Base-by-base conservation (phyloP, 2,888 invertebrate genomes). In the Pseudoips prasinana region DNA sequence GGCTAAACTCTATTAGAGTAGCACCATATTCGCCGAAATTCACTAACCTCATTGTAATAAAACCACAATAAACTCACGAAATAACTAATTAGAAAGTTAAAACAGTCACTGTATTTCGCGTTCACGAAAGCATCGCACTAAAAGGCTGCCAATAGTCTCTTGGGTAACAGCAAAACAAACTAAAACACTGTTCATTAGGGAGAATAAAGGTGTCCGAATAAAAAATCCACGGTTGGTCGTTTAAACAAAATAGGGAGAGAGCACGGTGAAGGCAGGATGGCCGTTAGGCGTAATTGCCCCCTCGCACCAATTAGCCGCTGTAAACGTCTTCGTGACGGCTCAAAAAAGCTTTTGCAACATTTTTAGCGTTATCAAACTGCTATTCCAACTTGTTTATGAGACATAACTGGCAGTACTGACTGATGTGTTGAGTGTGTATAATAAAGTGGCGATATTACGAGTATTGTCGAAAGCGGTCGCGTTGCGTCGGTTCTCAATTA, bases 231-330 rank as follows among this genome's bases (percentile, higher is more conserved):
- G 45, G 44, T 25, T 37, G 54, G 34, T 22, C 40, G 53, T 48
- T 48, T 31, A 44, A 46, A 48, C 39, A 44, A 46, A 52, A 48
- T 47, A 33, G 53, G 49, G 33, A 33, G 31, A 50, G 43, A 14
- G 14, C 5, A 14, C 14, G 5, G 14, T 3, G 14, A 14, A 44
- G 51, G 42, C 24, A 44, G 49, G 50, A 44, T 42, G 49, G 56
- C 71, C 68, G 69, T 74, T 72, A 68, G 52, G 51, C 46, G 58
- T 73, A 73, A 74, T 71, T 69, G 64, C 68, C 53, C 60, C 59
- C 63, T 59, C 64, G 51, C 60, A 64, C 66, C 77, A 78, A 78
- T 80, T 79, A 76, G 66, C 52, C 60, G 40, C 41, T 53, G 52
- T 66, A 71, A 14, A 72, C 69, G 67, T 74, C 73, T 70, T 63